Conservation (phyloP, 2,113 vertebrate species). For the Grallaria varia region DNA sequence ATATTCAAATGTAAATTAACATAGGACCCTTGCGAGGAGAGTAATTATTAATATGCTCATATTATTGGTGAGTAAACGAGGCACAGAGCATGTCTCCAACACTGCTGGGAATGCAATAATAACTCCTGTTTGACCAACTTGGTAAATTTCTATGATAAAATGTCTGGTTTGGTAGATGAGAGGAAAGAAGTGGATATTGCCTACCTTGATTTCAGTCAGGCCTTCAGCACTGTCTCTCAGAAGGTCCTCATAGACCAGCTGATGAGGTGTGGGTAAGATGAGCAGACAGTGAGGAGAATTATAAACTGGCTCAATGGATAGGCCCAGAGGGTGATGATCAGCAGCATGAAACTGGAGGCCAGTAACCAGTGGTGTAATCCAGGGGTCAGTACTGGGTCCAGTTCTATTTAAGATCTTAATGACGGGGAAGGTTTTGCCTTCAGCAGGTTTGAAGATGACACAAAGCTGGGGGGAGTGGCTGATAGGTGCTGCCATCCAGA, state of each 20-base stretch:
- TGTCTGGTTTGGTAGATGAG: background rate
- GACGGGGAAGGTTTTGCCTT: background rate
- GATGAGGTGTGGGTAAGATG: background rate
- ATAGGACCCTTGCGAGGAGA: background rate
- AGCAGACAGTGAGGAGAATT: background rate
- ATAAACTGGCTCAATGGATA: background rate
- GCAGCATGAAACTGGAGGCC: background rate
- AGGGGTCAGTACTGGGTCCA: background rate
- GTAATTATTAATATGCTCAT: background rate
- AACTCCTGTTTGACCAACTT: background rate
- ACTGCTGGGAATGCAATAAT: background rate
- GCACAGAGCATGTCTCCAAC: background rate
- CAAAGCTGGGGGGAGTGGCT: background rate
- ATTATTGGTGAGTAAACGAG: background rate
- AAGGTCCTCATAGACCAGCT: background rate
- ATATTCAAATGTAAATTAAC: background rate
- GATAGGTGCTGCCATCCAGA: background rate
- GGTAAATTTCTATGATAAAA: background rate
- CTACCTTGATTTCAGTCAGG: background rate
- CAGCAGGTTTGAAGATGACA: background rate
- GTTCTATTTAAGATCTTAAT: background rate
- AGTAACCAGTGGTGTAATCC: background rate
- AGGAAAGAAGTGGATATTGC: background rate
- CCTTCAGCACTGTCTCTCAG: background rate
- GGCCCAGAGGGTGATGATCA: background rate